Evolutionary conservation across 2,113 vertebrate genomes (phyloP).

Genomic region (Brachionichthys hirsutus): DNA sequence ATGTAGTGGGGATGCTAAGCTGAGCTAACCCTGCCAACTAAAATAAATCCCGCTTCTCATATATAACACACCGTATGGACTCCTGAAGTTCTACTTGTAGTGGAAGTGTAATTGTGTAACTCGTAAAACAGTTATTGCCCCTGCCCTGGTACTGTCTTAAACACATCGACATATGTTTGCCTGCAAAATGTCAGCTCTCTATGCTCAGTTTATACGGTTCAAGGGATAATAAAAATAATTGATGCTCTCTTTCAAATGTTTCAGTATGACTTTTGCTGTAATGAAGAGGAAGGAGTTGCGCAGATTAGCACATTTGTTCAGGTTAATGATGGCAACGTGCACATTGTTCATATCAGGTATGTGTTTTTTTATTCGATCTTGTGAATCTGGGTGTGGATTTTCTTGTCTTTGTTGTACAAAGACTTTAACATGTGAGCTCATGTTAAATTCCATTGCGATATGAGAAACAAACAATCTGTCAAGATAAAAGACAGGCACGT

Average conservation of each 20-base stretch:
- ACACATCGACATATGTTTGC: too few relatives aligned
- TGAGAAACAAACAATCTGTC: too few relatives aligned
- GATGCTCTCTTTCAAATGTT: constrained; percentile 24
- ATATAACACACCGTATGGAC: too few relatives aligned
- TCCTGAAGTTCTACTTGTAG: too few relatives aligned
- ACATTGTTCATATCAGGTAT: constrained; percentile 82
- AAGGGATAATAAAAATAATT: not conserved
- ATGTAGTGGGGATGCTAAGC: too few relatives aligned
- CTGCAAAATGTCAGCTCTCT: not conserved
- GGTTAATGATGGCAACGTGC: constrained; percentile 75
- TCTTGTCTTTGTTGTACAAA: not conserved
- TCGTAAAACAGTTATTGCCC: too few relatives aligned
- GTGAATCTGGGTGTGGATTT: not conserved
- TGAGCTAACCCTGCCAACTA: too few relatives aligned
- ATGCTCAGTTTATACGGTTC: not conserved
- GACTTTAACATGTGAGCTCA: too few relatives aligned
- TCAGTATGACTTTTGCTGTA: constrained; percentile 77
- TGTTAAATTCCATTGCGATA: not conserved
- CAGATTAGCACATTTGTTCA: constrained; percentile 64
- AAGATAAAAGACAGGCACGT: constrained; percentile 3
- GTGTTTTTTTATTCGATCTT: constrained; percentile 26
- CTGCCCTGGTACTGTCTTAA: too few relatives aligned
- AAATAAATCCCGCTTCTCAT: too few relatives aligned
- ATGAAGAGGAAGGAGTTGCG: constrained; percentile 60
- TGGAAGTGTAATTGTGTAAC: too few relatives aligned